Conservation (phyloP, 2,888 invertebrate genomes). For the Lasioglossum zephyrum region DNA sequence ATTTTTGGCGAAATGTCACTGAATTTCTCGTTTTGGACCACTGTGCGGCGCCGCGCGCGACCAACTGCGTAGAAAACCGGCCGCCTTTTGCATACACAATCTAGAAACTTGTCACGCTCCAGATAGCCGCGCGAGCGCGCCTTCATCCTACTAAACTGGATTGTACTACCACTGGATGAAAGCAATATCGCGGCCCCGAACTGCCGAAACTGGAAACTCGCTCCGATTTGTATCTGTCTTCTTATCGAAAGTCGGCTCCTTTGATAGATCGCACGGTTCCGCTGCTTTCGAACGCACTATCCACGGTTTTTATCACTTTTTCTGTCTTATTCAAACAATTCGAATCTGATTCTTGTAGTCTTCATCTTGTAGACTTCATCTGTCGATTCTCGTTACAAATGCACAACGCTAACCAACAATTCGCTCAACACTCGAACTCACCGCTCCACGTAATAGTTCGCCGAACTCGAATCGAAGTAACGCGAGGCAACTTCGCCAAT, state of each 20-base stretch:
- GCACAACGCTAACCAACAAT: not conserved
- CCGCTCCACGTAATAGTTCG: not conserved
- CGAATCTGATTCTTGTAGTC: not conserved
- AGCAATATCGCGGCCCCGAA: slow-evolving; percentile 53
- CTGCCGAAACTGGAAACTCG: slow-evolving; percentile 48
- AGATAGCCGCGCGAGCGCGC: slow-evolving; percentile 70
- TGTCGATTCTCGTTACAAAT: not conserved
- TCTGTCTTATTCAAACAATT: not conserved
- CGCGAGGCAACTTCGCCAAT: not conserved
- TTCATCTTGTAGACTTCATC: not conserved
- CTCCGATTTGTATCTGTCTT: not conserved
- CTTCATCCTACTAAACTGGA: slow-evolving; percentile 77
- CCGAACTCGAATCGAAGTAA: not conserved
- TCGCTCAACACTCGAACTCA: not conserved
- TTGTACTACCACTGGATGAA: slow-evolving; percentile 67
- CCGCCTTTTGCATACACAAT: slow-evolving; percentile 66
- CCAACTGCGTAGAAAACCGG: slow-evolving; percentile 62
- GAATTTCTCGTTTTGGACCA: no score
- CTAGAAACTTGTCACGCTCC: slow-evolving; percentile 74
- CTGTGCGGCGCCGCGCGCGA: not conserved
- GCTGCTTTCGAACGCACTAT: not conserved
- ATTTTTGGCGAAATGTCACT: no score
- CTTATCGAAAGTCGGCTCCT: not conserved
- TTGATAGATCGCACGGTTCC: not conserved
- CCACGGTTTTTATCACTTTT: not conserved